Conservation (phyloP, 1,140 invertebrate species). For the Pemphigus obesinymphae region DNA sequence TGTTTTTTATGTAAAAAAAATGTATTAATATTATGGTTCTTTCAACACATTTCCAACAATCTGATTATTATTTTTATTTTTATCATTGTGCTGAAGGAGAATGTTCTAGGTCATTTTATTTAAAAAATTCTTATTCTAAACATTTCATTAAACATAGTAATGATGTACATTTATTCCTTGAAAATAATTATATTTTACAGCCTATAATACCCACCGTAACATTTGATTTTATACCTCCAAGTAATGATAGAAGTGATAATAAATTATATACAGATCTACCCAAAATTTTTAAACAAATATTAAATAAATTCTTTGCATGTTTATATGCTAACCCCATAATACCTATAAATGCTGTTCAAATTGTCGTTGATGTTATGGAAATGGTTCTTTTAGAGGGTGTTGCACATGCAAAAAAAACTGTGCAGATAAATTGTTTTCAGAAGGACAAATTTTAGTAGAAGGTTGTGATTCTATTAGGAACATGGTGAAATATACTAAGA, state of each 20-base stretch:
- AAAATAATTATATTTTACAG: neutral
- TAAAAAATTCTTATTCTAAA: neutral
- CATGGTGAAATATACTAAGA: neutral
- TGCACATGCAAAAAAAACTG: neutral
- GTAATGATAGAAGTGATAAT: neutral
- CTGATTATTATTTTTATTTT: no score
- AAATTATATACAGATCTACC: neutral
- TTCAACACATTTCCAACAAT: no score
- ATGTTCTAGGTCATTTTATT: neutral
- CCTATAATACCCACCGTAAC: neutral
- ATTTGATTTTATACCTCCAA: no score
- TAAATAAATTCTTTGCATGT: neutral
- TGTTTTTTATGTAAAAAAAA: no score
- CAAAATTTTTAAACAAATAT: neutral
- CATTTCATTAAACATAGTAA: neutral
- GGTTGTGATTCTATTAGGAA: neutral
- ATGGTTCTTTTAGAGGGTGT: neutral
- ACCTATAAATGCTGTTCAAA: neutral
- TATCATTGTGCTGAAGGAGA: no score
- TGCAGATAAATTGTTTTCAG: neutral
- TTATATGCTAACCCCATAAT: neutral
- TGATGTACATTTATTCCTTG: neutral
- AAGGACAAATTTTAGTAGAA: neutral
- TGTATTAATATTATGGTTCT: no score
- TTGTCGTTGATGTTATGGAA: neutral